Base-by-base conservation (phyloP, 2,888 invertebrate species). In the Ichneumoninae sp. region DNA sequence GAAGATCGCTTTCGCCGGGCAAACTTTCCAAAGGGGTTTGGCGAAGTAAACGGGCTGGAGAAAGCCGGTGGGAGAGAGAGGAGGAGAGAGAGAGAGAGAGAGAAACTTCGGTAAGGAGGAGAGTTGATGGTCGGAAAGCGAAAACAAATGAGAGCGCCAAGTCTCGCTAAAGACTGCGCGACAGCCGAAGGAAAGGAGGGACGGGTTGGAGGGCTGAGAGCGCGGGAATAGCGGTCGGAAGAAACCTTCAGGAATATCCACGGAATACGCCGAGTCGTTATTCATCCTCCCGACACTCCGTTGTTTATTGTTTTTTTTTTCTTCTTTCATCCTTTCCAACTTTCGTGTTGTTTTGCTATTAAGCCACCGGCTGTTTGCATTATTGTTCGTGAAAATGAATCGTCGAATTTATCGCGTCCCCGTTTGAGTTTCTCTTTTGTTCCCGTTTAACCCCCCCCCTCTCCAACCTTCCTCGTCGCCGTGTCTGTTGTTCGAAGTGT, bases 121-220 rank as follows among this genome's bases (percentile, higher is more conserved):
- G 75, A 70, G 70, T 57, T 57, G 65, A 75, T 54, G 70, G 71
- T 57, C 71, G 74, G 78, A 66, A 70, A 81, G 78, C 84, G 81
- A 77, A 81, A 84, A 81, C 81, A 77, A 84, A 79, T 83, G 83
- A 80, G 79, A 71, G 65, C 69, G 81, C 54, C 76, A 52, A 71
- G 71, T 68, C 62, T 70, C 65, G 52, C 74, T 81, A 81, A 78
- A 81, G 84, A 75, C 84, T 75, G 81, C 8, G 71, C 30, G 71
- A 52, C 71, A 71, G 50, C 33, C 30, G 8, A 54, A 62, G 10
- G 68, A 36, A 16, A 26, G 47, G 26, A 60, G 40, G 62, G 8
- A 50, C 44, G 13, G 13, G 3, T 4, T 1, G 13, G 44, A 10
- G 44, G 44, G 44, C 7, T 8, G 36, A 1, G 44, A 4, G 44